A percentile compares a stretch with the other conserved stretches of the same genome.
These are phyloP conservation scores for Tachysurus vachellii DNA, from an alignment of 2,113 vertebrate species.

Conservation along the genomic window DNA sequence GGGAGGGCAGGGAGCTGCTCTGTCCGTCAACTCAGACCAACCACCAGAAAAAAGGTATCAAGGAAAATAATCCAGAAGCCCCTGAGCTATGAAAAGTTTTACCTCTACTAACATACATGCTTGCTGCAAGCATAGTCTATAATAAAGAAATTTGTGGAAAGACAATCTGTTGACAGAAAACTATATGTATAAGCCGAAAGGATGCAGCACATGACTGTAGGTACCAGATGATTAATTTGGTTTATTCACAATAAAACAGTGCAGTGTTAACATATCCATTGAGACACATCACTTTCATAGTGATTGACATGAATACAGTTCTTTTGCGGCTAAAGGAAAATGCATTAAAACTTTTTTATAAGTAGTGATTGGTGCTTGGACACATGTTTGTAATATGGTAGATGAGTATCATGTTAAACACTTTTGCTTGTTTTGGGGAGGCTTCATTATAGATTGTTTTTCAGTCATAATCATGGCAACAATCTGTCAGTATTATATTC, in stretches of 20 bases:
- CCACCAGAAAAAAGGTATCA: conserved; percentile 68
- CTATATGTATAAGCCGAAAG: not conserved
- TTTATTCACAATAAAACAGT: not conserved
- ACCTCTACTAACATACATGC: not conserved
- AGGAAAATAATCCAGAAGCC: conserved; percentile 68
- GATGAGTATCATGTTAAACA: not conserved
- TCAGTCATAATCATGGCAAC: not conserved
- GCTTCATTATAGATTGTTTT: not conserved
- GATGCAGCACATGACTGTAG: not conserved
- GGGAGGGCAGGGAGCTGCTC: conserved; percentile 66
- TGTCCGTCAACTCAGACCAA: conserved; percentile 75
- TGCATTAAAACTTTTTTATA: not conserved
- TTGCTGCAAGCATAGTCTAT: not conserved
- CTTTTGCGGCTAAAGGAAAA: conserved; percentile 33
- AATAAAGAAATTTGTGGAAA: not conserved
- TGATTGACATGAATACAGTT: conserved; percentile 56
- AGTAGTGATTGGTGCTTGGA: not conserved
- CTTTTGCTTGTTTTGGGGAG: not conserved
- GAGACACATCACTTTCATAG: conserved; percentile 52
- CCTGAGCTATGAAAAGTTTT: conserved; percentile 20
- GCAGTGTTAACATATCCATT: conserved; percentile 57
- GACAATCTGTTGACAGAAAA: conserved; percentile 13
- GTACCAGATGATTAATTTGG: not conserved
- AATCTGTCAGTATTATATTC: not conserved
- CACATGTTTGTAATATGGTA: not conserved